Conservation (phyloP, 2,797 vertebrate species). For the Eremophila alpestris region DNA sequence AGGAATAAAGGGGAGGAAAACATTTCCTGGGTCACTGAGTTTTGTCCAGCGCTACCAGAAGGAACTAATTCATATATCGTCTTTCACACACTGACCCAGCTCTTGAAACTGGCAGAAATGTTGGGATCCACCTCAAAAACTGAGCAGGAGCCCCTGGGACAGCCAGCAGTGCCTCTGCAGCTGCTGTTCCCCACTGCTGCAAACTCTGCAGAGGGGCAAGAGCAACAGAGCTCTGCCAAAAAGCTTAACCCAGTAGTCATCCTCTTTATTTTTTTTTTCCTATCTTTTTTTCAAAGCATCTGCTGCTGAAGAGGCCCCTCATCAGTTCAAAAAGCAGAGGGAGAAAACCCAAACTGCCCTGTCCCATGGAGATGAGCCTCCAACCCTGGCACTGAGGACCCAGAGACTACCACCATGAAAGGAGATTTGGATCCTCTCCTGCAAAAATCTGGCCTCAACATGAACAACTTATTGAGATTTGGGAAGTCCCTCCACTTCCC, state of each 20-base stretch:
- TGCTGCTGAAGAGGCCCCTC: neutral
- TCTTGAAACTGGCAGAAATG: neutral
- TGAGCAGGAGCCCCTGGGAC: neutral
- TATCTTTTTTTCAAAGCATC: neutral
- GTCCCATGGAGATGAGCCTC: neutral
- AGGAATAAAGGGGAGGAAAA: slow-evolving; percentile 53
- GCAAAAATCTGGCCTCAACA: neutral
- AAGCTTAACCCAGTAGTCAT: neutral
- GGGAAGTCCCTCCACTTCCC: neutral
- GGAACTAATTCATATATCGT: neutral
- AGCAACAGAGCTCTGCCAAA: neutral
- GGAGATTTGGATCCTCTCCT: neutral
- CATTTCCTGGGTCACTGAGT: slow-evolving; percentile 65
- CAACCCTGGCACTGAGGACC: neutral
- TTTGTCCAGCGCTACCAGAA: slow-evolving; percentile 8
- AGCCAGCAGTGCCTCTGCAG: fast-evolving
- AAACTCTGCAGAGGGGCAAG: neutral
- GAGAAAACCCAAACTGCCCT: neutral
- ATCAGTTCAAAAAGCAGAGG: neutral
- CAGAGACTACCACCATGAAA: neutral
- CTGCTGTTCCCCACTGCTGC: neutral
- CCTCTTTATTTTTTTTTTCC: too few relatives aligned
- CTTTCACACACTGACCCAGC: neutral
- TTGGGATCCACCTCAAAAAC: neutral
- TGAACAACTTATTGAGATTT: neutral